Evolutionary conservation across 2,797 vertebrate genomes (phyloP).

Genomic region (Danio aesculapii): DNA sequence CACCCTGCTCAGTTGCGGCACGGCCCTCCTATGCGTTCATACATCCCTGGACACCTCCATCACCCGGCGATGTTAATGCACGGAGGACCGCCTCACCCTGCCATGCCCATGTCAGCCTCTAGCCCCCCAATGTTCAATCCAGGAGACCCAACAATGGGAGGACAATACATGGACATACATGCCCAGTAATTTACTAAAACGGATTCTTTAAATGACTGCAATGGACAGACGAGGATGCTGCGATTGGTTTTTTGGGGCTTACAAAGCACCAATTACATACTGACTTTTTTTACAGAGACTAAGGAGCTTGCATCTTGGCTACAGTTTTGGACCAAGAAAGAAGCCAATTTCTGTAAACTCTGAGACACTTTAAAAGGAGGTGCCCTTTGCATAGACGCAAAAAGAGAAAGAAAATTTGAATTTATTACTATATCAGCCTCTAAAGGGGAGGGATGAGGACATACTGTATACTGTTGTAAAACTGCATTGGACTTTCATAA

Average conservation of each 20-base stretch:
- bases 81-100: slow-evolving; percentile 89
- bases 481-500: slow-evolving; percentile 95
- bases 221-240: slow-evolving; percentile 69
- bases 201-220: slow-evolving; percentile 78
- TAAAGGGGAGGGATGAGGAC: slow-evolving; percentile 88
- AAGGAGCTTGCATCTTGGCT: slow-evolving; percentile 86
- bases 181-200: slow-evolving; percentile 85
- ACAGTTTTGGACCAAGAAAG: slow-evolving; percentile 88
- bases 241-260: slow-evolving; percentile 74
- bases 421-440: slow-evolving; percentile 86
- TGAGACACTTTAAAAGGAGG: slow-evolving; percentile 90
- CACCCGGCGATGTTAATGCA: slow-evolving; percentile 90
- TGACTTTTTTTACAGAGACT: slow-evolving; percentile 83
- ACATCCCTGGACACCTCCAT: slow-evolving; percentile 89
- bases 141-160: slow-evolving; percentile 85
- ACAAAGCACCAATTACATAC: slow-evolving; percentile 81
- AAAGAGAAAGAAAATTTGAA: slow-evolving; percentile 69
- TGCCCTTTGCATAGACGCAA: slow-evolving; percentile 77
- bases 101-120: slow-evolving; percentile 89
- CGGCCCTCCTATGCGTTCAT: slow-evolving; percentile 89
- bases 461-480: slow-evolving; percentile 93
- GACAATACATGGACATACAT: slow-evolving; percentile 90
- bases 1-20: slow-evolving; percentile 86
- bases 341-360: slow-evolving; percentile 86
- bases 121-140: slow-evolving; percentile 85